phyloP scores from a whole-genome alignment of 2,113 vertebrate species.

The Pelvicachromis taeniatus region DNA sequence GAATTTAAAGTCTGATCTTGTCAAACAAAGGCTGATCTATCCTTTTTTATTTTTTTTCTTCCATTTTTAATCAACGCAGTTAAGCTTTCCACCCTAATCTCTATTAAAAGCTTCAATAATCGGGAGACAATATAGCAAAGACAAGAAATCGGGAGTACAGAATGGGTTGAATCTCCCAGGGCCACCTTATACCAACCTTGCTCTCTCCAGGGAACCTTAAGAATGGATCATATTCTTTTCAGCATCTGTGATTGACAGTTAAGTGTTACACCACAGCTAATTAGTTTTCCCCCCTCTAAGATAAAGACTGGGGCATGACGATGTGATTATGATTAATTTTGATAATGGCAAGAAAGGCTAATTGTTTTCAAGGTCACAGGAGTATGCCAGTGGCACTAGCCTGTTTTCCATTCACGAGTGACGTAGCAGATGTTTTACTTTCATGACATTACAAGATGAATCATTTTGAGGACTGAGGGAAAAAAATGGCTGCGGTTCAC shows the following conservation, averaged over 20 bases:
- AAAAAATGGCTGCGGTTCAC: not conserved
- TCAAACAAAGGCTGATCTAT: slow-evolving; percentile 24
- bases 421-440: not conserved
- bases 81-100: slow-evolving; percentile 2
- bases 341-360: slow-evolving; percentile 46
- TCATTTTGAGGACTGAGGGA: not conserved
- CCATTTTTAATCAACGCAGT: not conserved
- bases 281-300: slow-evolving; percentile 51
- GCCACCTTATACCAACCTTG: slow-evolving; percentile 18
- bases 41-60: not conserved
- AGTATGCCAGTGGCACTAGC: slow-evolving; percentile 9
- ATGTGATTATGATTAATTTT: slow-evolving; percentile 61
- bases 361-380: slow-evolving; percentile 67
- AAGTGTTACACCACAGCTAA: slow-evolving; percentile 54
- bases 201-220: slow-evolving; percentile 15
- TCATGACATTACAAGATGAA: not conserved
- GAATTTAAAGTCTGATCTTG: not conserved
- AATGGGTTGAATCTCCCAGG: slow-evolving; percentile 17
- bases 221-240: slow-evolving; percentile 42
- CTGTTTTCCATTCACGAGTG: not conserved
- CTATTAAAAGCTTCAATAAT: slow-evolving; percentile 5
- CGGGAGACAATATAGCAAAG: not conserved
- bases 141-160: not conserved
- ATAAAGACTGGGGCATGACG: slow-evolving; percentile 56
- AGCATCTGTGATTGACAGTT: slow-evolving; percentile 57